Evolutionary conservation across 2,888 invertebrate genomes (phyloP).

Genomic region (Pedicia rivosa): DNA sequence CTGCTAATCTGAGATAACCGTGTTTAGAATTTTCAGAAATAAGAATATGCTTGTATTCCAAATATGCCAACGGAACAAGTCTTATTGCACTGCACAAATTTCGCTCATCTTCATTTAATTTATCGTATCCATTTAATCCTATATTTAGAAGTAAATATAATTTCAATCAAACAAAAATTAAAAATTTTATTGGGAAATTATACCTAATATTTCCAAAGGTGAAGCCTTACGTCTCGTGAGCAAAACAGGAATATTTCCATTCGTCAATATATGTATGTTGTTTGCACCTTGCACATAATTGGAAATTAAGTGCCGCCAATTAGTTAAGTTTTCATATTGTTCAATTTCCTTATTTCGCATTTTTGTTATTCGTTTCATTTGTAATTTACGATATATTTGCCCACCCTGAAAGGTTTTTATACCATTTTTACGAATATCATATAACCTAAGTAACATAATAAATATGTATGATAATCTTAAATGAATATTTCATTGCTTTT

Average conservation of each 20-base stretch:
- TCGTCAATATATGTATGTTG: not conserved
- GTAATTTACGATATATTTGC: conserved; percentile 46
- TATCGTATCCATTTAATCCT: conserved; percentile 64
- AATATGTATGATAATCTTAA: not conserved
- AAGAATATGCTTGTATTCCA: conserved; percentile 60
- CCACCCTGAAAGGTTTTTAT: conserved; percentile 47
- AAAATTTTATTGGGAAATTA: not conserved
- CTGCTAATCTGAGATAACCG: conserved; percentile 58
- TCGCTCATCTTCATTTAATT: conserved; percentile 51
- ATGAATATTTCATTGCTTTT: too few species aligned
- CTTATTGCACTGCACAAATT: conserved; percentile 61
- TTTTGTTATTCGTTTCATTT: conserved; percentile 30
- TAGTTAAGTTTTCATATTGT: conserved; percentile 11
- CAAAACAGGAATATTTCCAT: conserved; percentile 10
- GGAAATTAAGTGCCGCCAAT: conserved; percentile 22
- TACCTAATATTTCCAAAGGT: conserved; percentile 26
- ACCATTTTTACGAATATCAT: conserved; percentile 53
- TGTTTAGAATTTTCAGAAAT: conserved; percentile 60
- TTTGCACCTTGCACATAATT: conserved; percentile 19
- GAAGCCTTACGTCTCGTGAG: conserved; percentile 23
- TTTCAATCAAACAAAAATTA: conserved; percentile 14
- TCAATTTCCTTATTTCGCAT: conserved; percentile 18
- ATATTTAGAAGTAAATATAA: conserved; percentile 35
- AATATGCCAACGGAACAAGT: conserved; percentile 58
- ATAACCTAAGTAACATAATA: conserved; percentile 33